These are phyloP conservation scores for Eristalinus sepulchralis DNA, from an alignment of 2,888 invertebrate species.

Conservation along the genomic window DNA sequence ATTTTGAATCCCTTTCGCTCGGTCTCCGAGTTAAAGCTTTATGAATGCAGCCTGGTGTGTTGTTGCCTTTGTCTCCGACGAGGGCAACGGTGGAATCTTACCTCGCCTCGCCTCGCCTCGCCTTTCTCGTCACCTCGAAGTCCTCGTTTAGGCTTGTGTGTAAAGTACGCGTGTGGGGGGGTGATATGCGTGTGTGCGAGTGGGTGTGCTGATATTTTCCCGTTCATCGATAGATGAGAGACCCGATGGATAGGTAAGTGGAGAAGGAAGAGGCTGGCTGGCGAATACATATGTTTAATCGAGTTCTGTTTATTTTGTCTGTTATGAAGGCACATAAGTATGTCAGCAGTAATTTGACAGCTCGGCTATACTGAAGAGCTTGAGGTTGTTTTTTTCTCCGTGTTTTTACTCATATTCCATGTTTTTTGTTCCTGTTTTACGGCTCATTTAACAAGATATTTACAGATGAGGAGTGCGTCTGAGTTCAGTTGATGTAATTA, in stretches of 20 bases:
- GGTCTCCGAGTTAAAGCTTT: slow-evolving; percentile 7
- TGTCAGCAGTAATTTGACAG: slow-evolving; percentile 10
- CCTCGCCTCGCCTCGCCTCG: too few species aligned
- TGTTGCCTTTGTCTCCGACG: not conserved
- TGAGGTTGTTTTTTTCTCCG: slow-evolving; percentile 5
- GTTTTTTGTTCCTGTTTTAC: slow-evolving; percentile 5
- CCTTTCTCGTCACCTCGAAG: not conserved
- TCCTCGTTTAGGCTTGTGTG: slow-evolving; percentile 37
- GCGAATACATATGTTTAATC: slow-evolving; percentile 21
- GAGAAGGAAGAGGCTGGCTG: not conserved
- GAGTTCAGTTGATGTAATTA: slow-evolving; percentile 20
- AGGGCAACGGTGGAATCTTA: too few species aligned
- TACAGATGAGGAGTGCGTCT: slow-evolving; percentile 3
- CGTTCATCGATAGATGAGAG: slow-evolving; percentile 13
- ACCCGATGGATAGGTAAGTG: not conserved
- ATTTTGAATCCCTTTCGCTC: not conserved
- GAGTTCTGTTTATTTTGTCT: slow-evolving; percentile 16
- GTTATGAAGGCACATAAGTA: not conserved
- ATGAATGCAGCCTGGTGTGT: not conserved
- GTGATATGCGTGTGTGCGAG: not conserved
- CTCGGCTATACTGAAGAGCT: not conserved
- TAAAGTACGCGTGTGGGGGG: not conserved
- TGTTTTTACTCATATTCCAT: not conserved
- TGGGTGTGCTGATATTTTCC: slow-evolving; percentile 7
- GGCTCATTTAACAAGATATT: slow-evolving; percentile 13